Base-by-base conservation (phyloP, 2,113 vertebrate species). In the Malurus elegans region DNA sequence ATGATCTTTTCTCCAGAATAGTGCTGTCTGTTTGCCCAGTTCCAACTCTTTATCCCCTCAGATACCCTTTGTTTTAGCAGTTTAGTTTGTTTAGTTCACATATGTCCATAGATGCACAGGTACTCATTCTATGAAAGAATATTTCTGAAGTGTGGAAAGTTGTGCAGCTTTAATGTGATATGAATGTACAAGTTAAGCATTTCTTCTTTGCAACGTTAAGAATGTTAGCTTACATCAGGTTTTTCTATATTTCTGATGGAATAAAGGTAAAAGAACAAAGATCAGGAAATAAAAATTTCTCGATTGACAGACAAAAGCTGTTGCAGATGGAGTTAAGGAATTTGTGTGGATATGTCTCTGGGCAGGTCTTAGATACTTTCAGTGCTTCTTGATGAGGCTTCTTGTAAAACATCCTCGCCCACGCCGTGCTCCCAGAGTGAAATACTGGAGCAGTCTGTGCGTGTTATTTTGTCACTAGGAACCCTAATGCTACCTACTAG, bases 41-140 rank as follows among this genome's bases (percentile, higher is more conserved):
- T 78, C 24, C 74, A 80, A 15, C 0, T 83, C 76, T 86, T 57
- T 62, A 54, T 78, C 56, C 47, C 15, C 11, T 76, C 72, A 70
- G 42, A 48, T 24, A 31, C 4, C 50, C 38, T 79, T 47, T 47
- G 31, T 78, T 85, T 81, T 64, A 47, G 12, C 15, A 34, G 25
- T 29, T 38, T 38, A 38, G 38, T 38, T 38, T 38, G 38, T 38
- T 38, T 62, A 28, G 12, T 42, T 91, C 25, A 4, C 20, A 2
- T 65, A 7, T 0, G 1, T 48, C 38, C 1, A 1, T 9, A 34
- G 24, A 12, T 5, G 14, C n/a, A 12, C 13, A 53, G 45, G 25
- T 61, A 28, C 24, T n/a, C 71, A 23, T 15, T 66, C 4, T 62
- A 4, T 34, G 4, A 51, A 21, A 70, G 38, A 48, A 4, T 6